phyloP scores from a whole-genome alignment of 2,113 vertebrate species.

The Onychostruthus taczanowskii region DNA sequence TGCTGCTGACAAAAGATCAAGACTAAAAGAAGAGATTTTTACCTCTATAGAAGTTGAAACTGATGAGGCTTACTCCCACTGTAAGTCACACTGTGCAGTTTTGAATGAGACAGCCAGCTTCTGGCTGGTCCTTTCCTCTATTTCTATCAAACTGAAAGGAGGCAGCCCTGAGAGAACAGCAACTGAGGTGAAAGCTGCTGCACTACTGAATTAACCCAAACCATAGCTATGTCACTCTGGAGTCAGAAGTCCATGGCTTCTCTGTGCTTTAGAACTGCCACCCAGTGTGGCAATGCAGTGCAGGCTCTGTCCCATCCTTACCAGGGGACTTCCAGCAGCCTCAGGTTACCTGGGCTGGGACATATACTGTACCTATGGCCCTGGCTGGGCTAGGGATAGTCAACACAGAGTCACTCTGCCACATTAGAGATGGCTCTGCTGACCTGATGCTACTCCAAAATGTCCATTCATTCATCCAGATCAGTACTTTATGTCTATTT shows the following conservation, averaged over 20 bases:
- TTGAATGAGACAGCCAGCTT: slow-evolving; percentile 1
- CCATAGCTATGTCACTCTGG: background rate
- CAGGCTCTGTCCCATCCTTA: background rate
- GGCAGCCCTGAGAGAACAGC: background rate
- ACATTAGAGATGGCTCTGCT: background rate
- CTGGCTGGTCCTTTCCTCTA: background rate
- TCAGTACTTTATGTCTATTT: background rate
- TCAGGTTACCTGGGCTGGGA: rapidly evolving
- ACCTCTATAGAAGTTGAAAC: background rate
- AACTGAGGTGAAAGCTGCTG: background rate
- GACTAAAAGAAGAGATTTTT: background rate
- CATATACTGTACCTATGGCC: rapidly evolving
- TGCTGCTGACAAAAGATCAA: background rate
- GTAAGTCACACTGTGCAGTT: slow-evolving; percentile 14
- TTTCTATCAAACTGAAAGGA: background rate
- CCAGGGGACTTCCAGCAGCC: background rate
- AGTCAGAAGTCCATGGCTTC: background rate
- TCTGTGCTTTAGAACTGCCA: rapidly evolving
- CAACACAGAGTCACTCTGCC: rapidly evolving
- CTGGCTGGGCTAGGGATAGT: rapidly evolving
- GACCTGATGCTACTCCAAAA: background rate
- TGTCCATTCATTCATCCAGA: background rate
- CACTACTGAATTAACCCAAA: background rate
- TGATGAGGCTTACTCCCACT: background rate
- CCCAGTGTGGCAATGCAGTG: background rate